Percentiles rank a stretch among this genome's conserved stretches.
These are phyloP conservation scores for Zosterops borbonicus DNA, from an alignment of 2,113 vertebrate species.

Conservation along the genomic window DNA sequence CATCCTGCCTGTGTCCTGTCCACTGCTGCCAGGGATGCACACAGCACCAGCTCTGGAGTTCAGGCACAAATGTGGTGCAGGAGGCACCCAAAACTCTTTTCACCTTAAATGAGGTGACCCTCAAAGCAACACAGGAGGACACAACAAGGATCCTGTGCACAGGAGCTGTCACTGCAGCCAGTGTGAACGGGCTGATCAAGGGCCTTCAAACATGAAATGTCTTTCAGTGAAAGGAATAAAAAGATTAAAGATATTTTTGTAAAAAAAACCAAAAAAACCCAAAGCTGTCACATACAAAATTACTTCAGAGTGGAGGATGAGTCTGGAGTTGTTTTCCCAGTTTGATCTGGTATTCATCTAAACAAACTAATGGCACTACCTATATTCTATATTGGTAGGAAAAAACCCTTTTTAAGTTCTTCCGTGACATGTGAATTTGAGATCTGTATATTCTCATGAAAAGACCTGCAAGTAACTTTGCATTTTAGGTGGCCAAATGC, in stretches of 20 bases:
- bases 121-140: neutral
- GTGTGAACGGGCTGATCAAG: conserved; percentile 23
- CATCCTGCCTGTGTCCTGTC: neutral
- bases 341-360: conserved; percentile 9
- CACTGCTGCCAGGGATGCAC: neutral
- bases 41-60: neutral
- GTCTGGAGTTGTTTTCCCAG: neutral
- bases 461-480: neutral
- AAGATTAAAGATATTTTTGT: conserved; percentile 36
- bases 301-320: neutral
- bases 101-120: neutral
- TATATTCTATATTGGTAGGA: neutral
- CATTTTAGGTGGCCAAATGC: neutral
- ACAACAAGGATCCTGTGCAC: neutral
- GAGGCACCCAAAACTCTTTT: neutral
- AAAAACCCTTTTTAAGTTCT: neutral
- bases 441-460: neutral
- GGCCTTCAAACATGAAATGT: neutral
- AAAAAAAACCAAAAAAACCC: neutral
- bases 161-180: neutral
- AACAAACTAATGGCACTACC: neutral
- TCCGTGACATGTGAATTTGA: neutral
- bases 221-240: neutral
- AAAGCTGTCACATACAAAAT: conserved; percentile 1
- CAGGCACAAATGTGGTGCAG: neutral